Base-by-base conservation (phyloP, 2,888 invertebrate genomes). In the Hesperia comma region DNA sequence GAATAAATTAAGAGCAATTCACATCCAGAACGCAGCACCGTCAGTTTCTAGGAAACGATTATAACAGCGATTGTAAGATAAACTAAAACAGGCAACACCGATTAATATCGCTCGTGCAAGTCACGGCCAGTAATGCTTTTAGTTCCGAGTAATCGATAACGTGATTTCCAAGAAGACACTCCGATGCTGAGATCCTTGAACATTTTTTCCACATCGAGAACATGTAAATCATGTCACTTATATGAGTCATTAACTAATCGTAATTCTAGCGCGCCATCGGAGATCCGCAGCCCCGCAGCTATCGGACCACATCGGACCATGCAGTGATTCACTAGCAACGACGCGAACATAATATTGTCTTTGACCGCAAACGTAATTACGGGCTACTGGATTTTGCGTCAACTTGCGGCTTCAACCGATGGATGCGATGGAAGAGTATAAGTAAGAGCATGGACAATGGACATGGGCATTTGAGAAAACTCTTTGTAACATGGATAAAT, bases 171-270 rank as follows among this genome's bases (percentile, higher is more conserved):
- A 69, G 79, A 77, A 81, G 77, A 8, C 56, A 49, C 49, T 54
- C 53, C 64, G 54, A 66, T 71, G 73, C 61, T 56, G 19, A 67
- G 67, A 32, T 83, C 83, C 67, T 61, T 64, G 57, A 78, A 73
- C 71, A 67, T 79, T 79, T 77, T 78, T 83, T 82, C 82, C 79
- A 78, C 67, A 64, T 70, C 63, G 68, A 62, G 72, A 72, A 70
- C 79, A 82, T 83, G 81, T 79, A 82, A 86, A 86, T 84, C 26
- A 26, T 51, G 51, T 26, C 51, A 51, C 80, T 77, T 77, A 77
- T 79, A 32, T 86, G 87, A 87, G 73, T 86, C 86, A 86, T 81
- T 83, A 83, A 68, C 69, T 77, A 74, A 80, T 79, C 76, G 76
- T 78, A 77, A 78, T 74, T 70, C 74, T 77, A 75, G 69, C 58